Percentiles rank a stretch among this genome's conserved stretches.
Evolutionary conservation across 2,888 invertebrate species (phyloP).

Genomic region (Salticus scenicus): DNA sequence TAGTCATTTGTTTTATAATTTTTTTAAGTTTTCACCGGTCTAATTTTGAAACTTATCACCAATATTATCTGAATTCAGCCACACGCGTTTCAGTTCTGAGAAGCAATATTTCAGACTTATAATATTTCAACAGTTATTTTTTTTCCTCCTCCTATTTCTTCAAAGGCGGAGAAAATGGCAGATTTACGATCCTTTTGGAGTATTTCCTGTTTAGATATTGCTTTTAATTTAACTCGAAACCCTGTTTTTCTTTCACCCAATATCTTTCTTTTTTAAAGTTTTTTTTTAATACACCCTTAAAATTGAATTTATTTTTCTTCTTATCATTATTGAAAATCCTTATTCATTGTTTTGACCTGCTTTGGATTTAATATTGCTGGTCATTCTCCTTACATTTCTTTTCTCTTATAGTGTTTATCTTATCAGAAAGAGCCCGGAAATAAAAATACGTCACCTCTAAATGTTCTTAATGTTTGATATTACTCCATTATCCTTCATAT

Average conservation of each 20-base stretch:
- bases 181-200: background rate
- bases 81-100: background rate
- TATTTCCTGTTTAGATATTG: slow-evolving; percentile 1
- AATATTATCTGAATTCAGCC: too few relatives aligned
- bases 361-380: background rate
- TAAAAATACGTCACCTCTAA: slow-evolving; percentile 1
- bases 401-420: background rate
- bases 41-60: too few relatives aligned
- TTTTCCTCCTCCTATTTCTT: background rate
- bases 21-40: too few relatives aligned
- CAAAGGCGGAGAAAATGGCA: background rate
- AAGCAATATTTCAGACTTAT: background rate
- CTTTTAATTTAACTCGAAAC: background rate
- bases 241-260: background rate
- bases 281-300: background rate
- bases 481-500: background rate
- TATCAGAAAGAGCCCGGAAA: background rate
- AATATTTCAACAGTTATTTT: background rate
- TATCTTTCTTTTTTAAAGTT: too few relatives aligned
- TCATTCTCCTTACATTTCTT: background rate
- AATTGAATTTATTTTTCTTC: background rate
- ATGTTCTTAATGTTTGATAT: background rate
- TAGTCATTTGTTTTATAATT: too few relatives aligned
- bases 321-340: background rate
- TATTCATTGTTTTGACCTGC: background rate